These are phyloP conservation scores for Pharmacophagus antenor DNA, from an alignment of 2,888 invertebrate species.

Conservation along the genomic window DNA sequence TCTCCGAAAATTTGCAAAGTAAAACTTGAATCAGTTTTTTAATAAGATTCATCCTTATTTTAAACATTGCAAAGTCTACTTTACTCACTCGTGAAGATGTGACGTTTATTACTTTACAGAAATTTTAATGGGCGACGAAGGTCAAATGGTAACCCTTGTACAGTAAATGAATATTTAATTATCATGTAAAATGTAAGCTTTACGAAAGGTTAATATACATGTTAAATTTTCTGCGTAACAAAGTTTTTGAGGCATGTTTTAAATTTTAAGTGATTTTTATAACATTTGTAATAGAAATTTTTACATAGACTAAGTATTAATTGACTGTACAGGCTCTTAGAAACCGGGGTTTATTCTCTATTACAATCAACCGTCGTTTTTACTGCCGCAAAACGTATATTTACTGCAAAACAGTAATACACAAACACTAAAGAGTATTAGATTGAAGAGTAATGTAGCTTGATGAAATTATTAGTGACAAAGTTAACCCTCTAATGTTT, in stretches of 20 bases:
- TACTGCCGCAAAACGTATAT: too few relatives aligned
- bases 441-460: too few relatives aligned
- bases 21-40: background rate
- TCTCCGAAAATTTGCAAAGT: background rate
- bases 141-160: conserved; percentile 11
- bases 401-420: too few relatives aligned
- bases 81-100: background rate
- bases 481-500: too few relatives aligned
- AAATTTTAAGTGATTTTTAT: background rate
- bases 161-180: conserved; percentile 10
- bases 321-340: too few relatives aligned
- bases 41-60: background rate
- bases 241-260: background rate
- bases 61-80: background rate
- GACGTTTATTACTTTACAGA: background rate
- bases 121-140: conserved; percentile 3
- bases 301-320: too few relatives aligned
- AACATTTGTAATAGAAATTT: too few relatives aligned
- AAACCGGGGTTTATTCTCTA: too few relatives aligned
- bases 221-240: background rate
- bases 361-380: too few relatives aligned
- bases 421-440: too few relatives aligned
- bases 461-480: too few relatives aligned
- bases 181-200: background rate
- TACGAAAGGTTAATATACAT: background rate